Evolutionary conservation across 2,888 invertebrate genomes (phyloP).

Genomic region (Liodrosophila aerea): DNA sequence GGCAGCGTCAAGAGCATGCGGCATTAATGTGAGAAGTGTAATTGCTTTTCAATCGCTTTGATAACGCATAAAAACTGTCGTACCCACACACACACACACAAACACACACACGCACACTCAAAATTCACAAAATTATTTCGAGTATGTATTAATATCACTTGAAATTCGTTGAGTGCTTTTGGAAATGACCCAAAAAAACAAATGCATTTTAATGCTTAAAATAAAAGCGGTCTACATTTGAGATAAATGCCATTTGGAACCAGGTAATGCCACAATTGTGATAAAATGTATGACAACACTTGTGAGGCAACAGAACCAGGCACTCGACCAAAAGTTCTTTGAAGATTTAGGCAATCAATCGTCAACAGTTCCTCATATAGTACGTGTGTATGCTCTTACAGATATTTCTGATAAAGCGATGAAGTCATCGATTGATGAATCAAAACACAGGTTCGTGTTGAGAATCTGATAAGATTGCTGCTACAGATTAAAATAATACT

Average conservation of each 20-base stretch:
- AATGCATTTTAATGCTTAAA: conserved; percentile 13
- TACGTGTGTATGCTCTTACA: too few species aligned
- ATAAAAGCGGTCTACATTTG: conserved; percentile 29
- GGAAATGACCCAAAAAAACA: conserved; percentile 72
- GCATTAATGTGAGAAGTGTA: conserved; percentile 72
- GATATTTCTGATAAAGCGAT: conserved; percentile 1
- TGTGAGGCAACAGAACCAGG: background rate
- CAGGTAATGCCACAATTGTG: conserved; percentile 14
- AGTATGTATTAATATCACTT: conserved; percentile 64
- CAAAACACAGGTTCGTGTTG: conserved; percentile 32
- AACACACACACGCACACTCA: conserved; percentile 5
- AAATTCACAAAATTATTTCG: conserved; percentile 54
- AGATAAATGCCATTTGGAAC: conserved; percentile 23
- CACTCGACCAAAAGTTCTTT: conserved; percentile 2
- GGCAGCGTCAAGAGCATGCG: conserved; percentile 38
- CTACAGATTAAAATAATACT: background rate
- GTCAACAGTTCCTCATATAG: background rate
- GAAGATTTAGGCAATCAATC: background rate
- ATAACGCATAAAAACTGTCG: conserved; percentile 53
- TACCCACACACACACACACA: conserved; percentile 15
- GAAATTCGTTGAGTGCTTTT: conserved; percentile 51
- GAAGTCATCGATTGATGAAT: conserved; percentile 18
- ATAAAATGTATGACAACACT: conserved; percentile 1
- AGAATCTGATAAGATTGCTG: background rate
- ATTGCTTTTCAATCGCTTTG: conserved; percentile 75